Evolutionary conservation across 1,140 invertebrate genomes (phyloP).

Genomic region (Ephestia elutella): DNA sequence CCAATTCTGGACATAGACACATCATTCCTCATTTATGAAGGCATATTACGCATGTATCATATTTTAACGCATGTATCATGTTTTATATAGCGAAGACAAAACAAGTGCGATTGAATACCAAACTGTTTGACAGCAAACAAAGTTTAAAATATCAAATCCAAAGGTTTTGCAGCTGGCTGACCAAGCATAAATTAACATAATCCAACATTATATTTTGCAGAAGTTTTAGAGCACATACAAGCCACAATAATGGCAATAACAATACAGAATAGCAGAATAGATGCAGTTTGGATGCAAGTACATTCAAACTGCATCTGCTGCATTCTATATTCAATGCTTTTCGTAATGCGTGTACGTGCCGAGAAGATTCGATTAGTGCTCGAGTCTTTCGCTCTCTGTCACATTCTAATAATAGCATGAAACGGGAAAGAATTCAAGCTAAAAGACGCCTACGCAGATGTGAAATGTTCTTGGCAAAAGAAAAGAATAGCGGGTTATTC

Average conservation of each 20-base stretch:
- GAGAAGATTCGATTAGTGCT: constrained; percentile 19
- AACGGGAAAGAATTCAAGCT: constrained; percentile 22
- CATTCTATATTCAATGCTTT: too few species aligned
- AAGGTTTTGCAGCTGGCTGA: not conserved
- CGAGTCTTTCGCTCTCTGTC: constrained; percentile 18
- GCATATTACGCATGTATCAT: constrained; percentile 2
- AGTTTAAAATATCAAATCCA: not conserved
- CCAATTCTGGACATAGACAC: not conserved
- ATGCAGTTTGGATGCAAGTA: constrained; percentile 9
- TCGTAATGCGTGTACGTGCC: constrained; percentile 5
- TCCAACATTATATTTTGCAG: too few species aligned
- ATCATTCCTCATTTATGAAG: constrained; percentile 6
- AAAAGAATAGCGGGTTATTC: too few species aligned
- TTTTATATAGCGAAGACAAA: constrained; percentile 18
- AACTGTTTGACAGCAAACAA: not conserved
- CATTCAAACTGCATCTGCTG: too few species aligned
- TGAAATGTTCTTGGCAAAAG: not conserved
- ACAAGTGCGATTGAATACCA: constrained; percentile 8
- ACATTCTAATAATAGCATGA: constrained; percentile 33
- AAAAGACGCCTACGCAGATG: constrained; percentile 17
- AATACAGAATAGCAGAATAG: not conserved
- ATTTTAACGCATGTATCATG: constrained; percentile 10
- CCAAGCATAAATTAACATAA: not conserved
- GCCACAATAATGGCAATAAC: not conserved
- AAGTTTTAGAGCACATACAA: too few species aligned